Evolutionary conservation across 2,113 vertebrate genomes (phyloP).

Genomic region (Anhinga anhinga): DNA sequence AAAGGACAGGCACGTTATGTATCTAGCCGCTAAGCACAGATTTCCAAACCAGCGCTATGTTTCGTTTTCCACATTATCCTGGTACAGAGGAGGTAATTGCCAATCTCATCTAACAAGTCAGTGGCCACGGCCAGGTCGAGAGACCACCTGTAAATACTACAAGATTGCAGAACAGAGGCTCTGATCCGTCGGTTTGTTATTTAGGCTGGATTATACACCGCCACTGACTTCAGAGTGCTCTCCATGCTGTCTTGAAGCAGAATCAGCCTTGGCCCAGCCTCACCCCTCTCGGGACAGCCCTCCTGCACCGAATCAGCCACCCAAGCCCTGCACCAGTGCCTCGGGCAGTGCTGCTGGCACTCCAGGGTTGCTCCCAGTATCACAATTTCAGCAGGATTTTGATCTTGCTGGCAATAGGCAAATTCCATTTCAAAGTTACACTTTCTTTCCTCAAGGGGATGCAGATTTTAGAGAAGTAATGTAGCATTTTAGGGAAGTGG

Average conservation of each 20-base stretch:
- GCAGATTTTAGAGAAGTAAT: neutral
- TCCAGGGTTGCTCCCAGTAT: fast-evolving
- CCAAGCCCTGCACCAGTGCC: neutral
- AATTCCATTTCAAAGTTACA: neutral
- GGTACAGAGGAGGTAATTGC: neutral
- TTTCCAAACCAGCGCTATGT: neutral
- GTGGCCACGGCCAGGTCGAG: fast-evolving
- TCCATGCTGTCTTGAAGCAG: fast-evolving
- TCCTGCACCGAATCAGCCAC: neutral
- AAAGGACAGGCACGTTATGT: fast-evolving
- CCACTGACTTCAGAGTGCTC: neutral
- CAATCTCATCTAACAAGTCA: fast-evolving
- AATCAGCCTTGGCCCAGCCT: neutral
- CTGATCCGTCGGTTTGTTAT: neutral
- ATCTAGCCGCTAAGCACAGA: neutral
- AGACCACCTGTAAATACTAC: no score
- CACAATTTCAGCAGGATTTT: fast-evolving
- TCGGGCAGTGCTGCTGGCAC: fast-evolving
- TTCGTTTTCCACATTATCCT: neutral
- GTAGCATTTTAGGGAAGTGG: neutral
- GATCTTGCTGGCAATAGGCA: neutral
- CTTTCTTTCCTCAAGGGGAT: neutral
- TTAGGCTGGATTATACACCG: neutral
- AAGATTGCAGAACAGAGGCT: neutral
- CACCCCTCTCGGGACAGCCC: neutral